Evolutionary conservation across 2,888 invertebrate species (phyloP).

Genomic region (Eristalinus aeneus): DNA sequence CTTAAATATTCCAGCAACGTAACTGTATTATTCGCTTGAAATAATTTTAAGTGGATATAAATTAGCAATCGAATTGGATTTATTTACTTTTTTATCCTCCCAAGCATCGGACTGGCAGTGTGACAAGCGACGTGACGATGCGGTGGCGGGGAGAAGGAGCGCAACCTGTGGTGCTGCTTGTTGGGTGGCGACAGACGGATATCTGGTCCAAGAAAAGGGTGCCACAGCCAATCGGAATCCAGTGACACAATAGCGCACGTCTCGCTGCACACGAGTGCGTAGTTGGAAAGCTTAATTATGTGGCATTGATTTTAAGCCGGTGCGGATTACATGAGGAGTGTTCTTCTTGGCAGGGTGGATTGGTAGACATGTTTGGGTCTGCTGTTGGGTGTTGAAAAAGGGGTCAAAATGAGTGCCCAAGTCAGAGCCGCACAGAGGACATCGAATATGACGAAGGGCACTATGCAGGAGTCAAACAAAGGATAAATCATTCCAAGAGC

Average conservation of each 20-base stretch:
- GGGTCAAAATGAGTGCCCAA: no score
- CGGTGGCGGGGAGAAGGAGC: neutral
- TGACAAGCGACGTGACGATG: neutral
- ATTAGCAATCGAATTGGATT: conserved; percentile 59
- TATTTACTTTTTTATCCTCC: conserved; percentile 30
- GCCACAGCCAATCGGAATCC: neutral
- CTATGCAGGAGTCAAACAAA: no score
- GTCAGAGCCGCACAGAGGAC: no score
- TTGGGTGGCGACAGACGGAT: neutral
- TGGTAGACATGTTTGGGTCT: neutral
- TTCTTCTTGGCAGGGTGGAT: neutral
- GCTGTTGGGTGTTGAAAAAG: no score
- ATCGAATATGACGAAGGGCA: no score
- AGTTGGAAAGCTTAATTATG: conserved; percentile 47
- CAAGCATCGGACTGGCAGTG: neutral
- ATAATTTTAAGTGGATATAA: conserved; percentile 65
- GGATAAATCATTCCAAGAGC: no score
- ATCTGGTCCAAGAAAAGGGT: conserved; percentile 9
- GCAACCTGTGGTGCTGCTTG: neutral
- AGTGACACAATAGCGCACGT: conserved; percentile 45
- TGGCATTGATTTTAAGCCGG: conserved; percentile 25
- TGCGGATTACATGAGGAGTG: neutral
- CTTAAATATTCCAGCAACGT: conserved; percentile 58
- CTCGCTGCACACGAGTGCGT: conserved; percentile 41
- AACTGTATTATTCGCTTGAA: conserved; percentile 63